Evolutionary conservation across 2,113 vertebrate genomes (phyloP).

Genomic region (Gorsachius goisagi): DNA sequence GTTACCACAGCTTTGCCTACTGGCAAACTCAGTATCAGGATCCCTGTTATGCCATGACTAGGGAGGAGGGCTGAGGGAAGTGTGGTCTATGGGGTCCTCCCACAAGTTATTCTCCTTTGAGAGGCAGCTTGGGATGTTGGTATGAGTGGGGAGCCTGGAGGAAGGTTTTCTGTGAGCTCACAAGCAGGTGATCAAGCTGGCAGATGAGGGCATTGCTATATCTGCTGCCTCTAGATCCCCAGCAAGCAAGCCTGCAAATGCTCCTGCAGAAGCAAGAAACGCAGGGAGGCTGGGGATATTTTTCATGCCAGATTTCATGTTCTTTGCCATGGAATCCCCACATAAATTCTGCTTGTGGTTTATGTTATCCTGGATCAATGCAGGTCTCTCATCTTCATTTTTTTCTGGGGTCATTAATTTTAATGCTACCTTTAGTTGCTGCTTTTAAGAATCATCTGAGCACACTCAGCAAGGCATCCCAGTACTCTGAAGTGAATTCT

Average conservation of each 20-base stretch:
- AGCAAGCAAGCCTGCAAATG: not conserved
- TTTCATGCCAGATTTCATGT: not conserved
- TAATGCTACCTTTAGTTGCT: not conserved
- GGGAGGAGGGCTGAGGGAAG: not conserved
- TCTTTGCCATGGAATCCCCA: not conserved
- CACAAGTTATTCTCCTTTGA: rapidly evolving
- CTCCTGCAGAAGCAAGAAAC: not conserved
- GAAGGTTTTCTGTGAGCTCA: rapidly evolving
- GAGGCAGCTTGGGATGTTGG: not conserved
- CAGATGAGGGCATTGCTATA: not conserved
- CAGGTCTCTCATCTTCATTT: not conserved
- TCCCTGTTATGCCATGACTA: not conserved
- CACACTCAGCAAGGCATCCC: not conserved
- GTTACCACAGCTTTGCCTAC: slow-evolving; percentile 18
- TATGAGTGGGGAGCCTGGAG: rapidly evolving
- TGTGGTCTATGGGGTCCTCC: not conserved
- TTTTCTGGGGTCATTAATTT: not conserved
- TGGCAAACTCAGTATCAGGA: not conserved
- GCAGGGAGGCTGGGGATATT: not conserved
- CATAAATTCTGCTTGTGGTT: not conserved
- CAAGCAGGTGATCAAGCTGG: not conserved
- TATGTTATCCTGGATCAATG: not conserved
- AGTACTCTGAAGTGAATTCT: not conserved
- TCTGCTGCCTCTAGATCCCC: not conserved
- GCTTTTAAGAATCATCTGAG: not conserved